These are phyloP conservation scores for Drosophila sechellia DNA, from an alignment of 1,140 invertebrate species.

Conservation along the genomic window DNA sequence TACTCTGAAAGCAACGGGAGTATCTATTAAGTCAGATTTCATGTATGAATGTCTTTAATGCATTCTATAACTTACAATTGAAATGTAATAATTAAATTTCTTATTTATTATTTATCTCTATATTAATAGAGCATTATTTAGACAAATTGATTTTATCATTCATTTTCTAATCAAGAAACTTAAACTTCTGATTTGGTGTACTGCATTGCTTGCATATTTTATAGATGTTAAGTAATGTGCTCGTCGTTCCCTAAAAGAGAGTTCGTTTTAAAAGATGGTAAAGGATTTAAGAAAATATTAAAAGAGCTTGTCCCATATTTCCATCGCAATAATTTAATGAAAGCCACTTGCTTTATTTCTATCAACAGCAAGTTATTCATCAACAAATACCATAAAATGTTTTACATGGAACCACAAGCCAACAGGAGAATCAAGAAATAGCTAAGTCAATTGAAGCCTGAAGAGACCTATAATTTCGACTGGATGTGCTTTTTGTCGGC, in stretches of 20 bases:
- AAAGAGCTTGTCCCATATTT: neutral
- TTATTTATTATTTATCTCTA: neutral
- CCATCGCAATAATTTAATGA: slow-evolving; percentile 15
- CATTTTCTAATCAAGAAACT: slow-evolving; percentile 8
- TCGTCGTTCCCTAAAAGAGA: neutral
- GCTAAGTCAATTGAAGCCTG: slow-evolving; percentile 56
- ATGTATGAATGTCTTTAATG: no score
- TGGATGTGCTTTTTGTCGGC: slow-evolving; percentile 8
- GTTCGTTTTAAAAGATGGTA: no score
- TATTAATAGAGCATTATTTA: slow-evolving; percentile 6
- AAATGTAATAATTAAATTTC: neutral
- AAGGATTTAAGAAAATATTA: neutral
- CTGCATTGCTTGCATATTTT: slow-evolving; percentile 75
- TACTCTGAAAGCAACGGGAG: slow-evolving; percentile 5
- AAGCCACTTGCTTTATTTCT: slow-evolving; percentile 18
- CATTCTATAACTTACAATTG: neutral
- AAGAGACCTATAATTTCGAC: slow-evolving; percentile 18
- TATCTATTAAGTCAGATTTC: no score
- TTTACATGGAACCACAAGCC: slow-evolving; percentile 12
- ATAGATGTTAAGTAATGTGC: slow-evolving; percentile 58
- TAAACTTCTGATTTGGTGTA: slow-evolving; percentile 44
- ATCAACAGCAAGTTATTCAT: slow-evolving; percentile 23
- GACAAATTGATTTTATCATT: neutral
- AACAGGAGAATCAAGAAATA: slow-evolving; percentile 15
- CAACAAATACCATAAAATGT: slow-evolving; percentile 18